These are phyloP conservation scores for Phoxinus dragarum DNA, from an alignment of 2,797 vertebrate genomes.

Conservation along the genomic window DNA sequence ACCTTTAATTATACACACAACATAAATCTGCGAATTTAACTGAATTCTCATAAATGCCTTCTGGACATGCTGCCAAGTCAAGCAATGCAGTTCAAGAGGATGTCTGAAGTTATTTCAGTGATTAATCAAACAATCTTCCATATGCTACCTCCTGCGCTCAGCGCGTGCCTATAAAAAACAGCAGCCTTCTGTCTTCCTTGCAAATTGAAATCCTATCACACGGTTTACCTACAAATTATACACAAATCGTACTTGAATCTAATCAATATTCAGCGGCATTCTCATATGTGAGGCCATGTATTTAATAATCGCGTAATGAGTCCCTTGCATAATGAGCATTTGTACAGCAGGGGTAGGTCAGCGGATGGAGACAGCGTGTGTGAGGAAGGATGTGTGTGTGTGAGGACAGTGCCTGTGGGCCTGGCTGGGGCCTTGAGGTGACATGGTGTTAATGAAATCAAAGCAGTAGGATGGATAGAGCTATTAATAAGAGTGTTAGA, in stretches of 20 bases:
- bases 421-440: constrained; percentile 52
- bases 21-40: not conserved
- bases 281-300: constrained; percentile 31
- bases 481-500: constrained; percentile 69
- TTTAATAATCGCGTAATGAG: constrained; percentile 51
- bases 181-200: constrained; percentile 20
- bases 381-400: not conserved
- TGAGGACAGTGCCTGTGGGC: constrained; percentile 40
- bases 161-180: not conserved
- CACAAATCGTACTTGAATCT: constrained; percentile 9
- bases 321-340: constrained; percentile 36
- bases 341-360: constrained; percentile 44
- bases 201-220: constrained; percentile 17
- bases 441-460: constrained; percentile 66
- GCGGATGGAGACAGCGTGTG: constrained; percentile 30
- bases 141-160: not conserved
- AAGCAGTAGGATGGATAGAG: constrained; percentile 51
- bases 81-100: constrained; percentile 18
- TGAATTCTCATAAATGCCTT: constrained; percentile 10
- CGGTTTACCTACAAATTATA: not conserved
- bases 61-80: constrained; percentile 17
- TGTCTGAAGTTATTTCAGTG: constrained; percentile 42
- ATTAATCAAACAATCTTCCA: constrained; percentile 36
- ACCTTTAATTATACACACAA: constrained; percentile 14
- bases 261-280: constrained; percentile 34